Evolutionary conservation across 2,113 vertebrate genomes (phyloP).

Genomic region (Aleadryas rufinucha): DNA sequence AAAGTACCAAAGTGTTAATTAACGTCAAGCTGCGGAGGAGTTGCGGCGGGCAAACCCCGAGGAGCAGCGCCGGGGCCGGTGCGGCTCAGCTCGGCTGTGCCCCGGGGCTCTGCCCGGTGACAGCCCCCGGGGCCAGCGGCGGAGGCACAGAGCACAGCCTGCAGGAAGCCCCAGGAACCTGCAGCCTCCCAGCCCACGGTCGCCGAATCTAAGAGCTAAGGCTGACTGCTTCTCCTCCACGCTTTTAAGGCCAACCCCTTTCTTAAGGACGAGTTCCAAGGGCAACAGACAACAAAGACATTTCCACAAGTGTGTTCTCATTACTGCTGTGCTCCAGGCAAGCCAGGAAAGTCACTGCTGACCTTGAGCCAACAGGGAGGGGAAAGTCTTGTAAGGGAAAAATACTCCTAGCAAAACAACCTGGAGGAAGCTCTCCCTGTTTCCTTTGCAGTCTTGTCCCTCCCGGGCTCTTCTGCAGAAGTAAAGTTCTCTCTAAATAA

Average conservation of each 20-base stretch:
- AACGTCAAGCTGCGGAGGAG: background rate
- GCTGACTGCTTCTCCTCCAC: background rate
- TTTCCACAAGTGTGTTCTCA: constrained; percentile 28
- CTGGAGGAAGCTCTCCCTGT: background rate
- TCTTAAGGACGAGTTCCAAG: background rate
- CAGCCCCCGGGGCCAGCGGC: background rate
- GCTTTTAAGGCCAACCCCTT: background rate
- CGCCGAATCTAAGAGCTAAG: background rate
- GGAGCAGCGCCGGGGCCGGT: background rate
- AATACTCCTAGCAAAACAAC: constrained; percentile 7
- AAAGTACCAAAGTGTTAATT: background rate
- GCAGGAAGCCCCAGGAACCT: accelerated
- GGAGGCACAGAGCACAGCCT: background rate
- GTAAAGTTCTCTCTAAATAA: background rate
- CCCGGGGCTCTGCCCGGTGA: background rate
- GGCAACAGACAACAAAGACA: constrained; percentile 8
- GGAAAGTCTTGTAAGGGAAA: constrained; percentile 26
- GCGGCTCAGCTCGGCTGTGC: background rate
- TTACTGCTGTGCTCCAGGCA: background rate
- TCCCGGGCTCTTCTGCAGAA: background rate
- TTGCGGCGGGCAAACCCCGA: accelerated
- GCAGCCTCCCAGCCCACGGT: background rate
- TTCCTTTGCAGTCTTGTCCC: background rate
- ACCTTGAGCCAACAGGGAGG: background rate
- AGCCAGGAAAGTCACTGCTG: constrained; percentile 41